phyloP scores from a whole-genome alignment of 2,113 vertebrate genomes.

The Xenopus laevis region DNA sequence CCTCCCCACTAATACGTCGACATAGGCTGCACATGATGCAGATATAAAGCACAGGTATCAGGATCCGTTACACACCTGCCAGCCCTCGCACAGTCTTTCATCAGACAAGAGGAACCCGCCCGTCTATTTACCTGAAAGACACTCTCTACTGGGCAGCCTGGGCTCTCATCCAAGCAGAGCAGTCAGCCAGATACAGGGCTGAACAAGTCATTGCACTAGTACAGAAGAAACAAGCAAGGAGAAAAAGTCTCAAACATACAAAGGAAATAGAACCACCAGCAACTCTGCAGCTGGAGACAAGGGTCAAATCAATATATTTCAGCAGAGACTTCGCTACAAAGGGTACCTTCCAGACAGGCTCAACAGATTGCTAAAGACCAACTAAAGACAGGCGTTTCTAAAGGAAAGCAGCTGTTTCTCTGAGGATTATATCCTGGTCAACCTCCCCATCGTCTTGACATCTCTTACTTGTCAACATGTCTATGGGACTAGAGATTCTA shows the following conservation, averaged over 20 bases:
- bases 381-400: no score
- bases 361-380: no score
- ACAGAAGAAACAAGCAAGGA: not conserved
- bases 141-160: constrained; percentile 23
- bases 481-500: constrained; percentile 81
- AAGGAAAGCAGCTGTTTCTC: not conserved
- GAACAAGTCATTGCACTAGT: constrained; percentile 20
- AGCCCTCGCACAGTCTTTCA: constrained; percentile 2
- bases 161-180: constrained; percentile 10
- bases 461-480: constrained; percentile 55
- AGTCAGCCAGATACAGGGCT: not conserved
- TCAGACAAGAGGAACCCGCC: not conserved
- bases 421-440: not conserved
- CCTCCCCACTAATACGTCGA: constrained; percentile 15
- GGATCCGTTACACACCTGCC: constrained; percentile 43
- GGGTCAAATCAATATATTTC: constrained; percentile 2
- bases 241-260: not conserved
- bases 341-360: not conserved
- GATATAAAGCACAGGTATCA: constrained; percentile 39
- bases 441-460: not conserved
- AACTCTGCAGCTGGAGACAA: constrained; percentile 18
- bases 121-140: constrained; percentile 11
- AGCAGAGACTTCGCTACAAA: constrained; percentile 1
- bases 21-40: constrained; percentile 36
- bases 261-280: not conserved